Base-by-base conservation (phyloP, 2,113 vertebrate genomes). In the Panthera tigris region DNA sequence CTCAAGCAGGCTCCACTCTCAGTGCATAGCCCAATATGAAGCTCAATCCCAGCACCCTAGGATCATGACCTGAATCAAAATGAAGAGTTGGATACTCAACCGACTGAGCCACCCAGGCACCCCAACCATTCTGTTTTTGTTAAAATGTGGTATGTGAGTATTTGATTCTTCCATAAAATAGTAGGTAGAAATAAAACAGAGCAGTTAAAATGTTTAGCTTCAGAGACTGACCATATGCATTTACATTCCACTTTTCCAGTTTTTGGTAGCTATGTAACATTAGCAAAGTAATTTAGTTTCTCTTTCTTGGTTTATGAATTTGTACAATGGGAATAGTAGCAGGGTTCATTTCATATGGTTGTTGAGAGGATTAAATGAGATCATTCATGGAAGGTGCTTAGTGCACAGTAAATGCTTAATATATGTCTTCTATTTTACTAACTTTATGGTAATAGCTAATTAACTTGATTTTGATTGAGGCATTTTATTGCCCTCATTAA, bases 401-500 rank as follows among this genome's bases (percentile, higher is more conserved):
- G 71, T 19, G 80, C 45, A 94, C 8, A 86, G 9, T 73, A 91
- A 93, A 87, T 48, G 27, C 52, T 78, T 84, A 83, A 82, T 97
- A 81, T 81, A 84, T 71, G 41, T 50, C 61, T 84, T 68, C 45
- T 82, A 82, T 94, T 96, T 94, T 73, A 97, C 48, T 95, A 79
- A 94, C 87, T 86, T 83, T 93, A 89, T 87, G 82, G 87, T 87
- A 96, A 93, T 79, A 96, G 81, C 50, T 97, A 89, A 96, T 96
- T 85, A 93, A 94, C 65, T 97, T 93, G 57, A 95, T 94, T 96
- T 91, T 97, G 86, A 97, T 92, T 95, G 79, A 89, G 52, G 21
- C 1, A 86, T 11, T 96, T 95, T 89, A 89, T 95, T 63, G 48
- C 23, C 21, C 6, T 91, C 74, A 93, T 95, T 98, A 95, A 95